These are phyloP conservation scores for Caenorhabditis elegans DNA, from an alignment of 1,140 invertebrate genomes.

Conservation along the genomic window WBcel235 BX284604.4:8261001-8261500, in stretches of 20 bases:
- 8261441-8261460: conserved; percentile 38
- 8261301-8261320: too few species aligned
- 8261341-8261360: conserved; percentile 4
- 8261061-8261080: conserved; percentile 25
- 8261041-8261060: background rate
- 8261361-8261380: conserved; percentile 25
- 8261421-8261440: conserved; percentile 20
- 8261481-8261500: conserved; percentile 20
- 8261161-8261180: conserved; percentile 7
- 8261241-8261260: background rate
- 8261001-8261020: background rate
- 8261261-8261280: conserved; percentile 21
- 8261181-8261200: conserved; percentile 15
- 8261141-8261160: conserved; percentile 1
- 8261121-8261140: background rate
- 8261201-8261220: conserved; percentile 20
- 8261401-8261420: conserved; percentile 41
- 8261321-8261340: too few species aligned
- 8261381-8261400: conserved; percentile 44
- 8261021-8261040: background rate
- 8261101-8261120: conserved; percentile 6
- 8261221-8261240: conserved; percentile 2
- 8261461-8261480: conserved; percentile 30
- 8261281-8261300: background rate
- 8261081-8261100: conserved; percentile 26